Evolutionary conservation across 2,888 invertebrate genomes (phyloP).

Genomic region (Lathronympha strigana): DNA sequence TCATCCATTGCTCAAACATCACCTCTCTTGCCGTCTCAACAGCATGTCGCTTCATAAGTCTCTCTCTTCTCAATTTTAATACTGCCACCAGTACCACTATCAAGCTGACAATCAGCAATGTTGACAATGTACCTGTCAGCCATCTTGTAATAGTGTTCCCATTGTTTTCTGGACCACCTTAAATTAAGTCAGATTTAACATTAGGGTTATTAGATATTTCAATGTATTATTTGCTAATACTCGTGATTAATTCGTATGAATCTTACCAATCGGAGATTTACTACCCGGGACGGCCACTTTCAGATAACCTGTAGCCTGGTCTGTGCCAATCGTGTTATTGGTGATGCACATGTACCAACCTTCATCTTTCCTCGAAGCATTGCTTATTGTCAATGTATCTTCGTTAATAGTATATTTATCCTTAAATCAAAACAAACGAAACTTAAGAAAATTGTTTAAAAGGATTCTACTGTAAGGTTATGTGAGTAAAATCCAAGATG

Average conservation of each 20-base stretch:
- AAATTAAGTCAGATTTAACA: neutral
- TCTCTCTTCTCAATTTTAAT: conserved; percentile 89
- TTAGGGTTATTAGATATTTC: neutral
- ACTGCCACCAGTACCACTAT: conserved; percentile 86
- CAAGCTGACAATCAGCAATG: conserved; percentile 10
- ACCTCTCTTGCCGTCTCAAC: conserved; percentile 91
- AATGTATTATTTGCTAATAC: neutral
- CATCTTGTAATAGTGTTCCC: neutral
- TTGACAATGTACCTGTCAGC: conserved; percentile 7
- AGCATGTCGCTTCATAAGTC: conserved; percentile 90
- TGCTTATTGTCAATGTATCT: conserved; percentile 14
- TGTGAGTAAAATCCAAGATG: neutral
- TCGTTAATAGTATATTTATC: conserved; percentile 4
- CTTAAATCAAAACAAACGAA: neutral
- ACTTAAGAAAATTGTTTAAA: neutral
- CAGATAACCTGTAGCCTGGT: conserved; percentile 19
- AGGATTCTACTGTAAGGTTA: no score
- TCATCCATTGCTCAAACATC: conserved; percentile 94
- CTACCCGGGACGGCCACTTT: neutral
- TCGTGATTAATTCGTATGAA: neutral
- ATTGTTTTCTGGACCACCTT: conserved; percentile 5
- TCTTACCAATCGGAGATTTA: conserved; percentile 9
- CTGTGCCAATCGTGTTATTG: conserved; percentile 18
- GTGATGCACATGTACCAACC: conserved; percentile 29
- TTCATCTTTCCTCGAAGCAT: conserved; percentile 10